A percentile compares a stretch with the other conserved stretches of the same genome.
These are phyloP conservation scores for Coptodon bakossiorum DNA, from an alignment of 2,113 vertebrate species.

Conservation along the genomic window DNA sequence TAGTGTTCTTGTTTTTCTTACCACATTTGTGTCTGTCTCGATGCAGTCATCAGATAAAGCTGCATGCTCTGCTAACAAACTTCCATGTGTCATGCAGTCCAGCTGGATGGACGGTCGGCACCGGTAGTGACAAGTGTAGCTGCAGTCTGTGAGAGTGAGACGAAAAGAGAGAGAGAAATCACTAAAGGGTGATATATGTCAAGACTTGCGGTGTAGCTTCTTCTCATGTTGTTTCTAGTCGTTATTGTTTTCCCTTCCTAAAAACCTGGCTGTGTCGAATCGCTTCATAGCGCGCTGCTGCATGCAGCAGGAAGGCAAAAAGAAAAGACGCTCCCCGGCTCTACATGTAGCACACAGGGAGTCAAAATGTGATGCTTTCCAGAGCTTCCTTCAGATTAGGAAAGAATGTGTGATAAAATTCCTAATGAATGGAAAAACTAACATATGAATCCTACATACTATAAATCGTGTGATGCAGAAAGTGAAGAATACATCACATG, in stretches of 20 bases:
- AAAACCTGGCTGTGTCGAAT: background rate
- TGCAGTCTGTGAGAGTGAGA: slow-evolving; percentile 77
- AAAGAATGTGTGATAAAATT: background rate
- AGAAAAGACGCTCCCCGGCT: background rate
- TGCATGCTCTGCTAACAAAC: slow-evolving; percentile 20
- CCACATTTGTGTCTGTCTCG: slow-evolving; percentile 94
- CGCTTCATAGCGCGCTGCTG: background rate
- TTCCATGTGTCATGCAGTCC: slow-evolving; percentile 78
- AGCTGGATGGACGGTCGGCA: slow-evolving; percentile 86
- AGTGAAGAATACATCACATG: background rate
- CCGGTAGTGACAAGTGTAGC: slow-evolving; percentile 90
- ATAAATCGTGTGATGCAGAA: background rate
- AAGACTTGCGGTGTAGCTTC: background rate
- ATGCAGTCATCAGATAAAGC: slow-evolving; percentile 70
- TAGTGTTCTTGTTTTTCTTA: slow-evolving; percentile 53
- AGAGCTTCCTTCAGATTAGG: slow-evolving; percentile 33
- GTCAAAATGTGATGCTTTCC: background rate
- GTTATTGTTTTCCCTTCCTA: background rate
- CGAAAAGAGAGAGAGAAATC: background rate
- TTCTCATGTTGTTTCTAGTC: background rate
- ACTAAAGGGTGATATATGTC: background rate
- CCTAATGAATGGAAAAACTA: slow-evolving; percentile 8
- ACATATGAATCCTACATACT: background rate
- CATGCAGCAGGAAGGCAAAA: background rate
- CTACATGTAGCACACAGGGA: background rate